Base-by-base conservation (phyloP, 1,140 invertebrate species). In the Nebria ingens region DNA sequence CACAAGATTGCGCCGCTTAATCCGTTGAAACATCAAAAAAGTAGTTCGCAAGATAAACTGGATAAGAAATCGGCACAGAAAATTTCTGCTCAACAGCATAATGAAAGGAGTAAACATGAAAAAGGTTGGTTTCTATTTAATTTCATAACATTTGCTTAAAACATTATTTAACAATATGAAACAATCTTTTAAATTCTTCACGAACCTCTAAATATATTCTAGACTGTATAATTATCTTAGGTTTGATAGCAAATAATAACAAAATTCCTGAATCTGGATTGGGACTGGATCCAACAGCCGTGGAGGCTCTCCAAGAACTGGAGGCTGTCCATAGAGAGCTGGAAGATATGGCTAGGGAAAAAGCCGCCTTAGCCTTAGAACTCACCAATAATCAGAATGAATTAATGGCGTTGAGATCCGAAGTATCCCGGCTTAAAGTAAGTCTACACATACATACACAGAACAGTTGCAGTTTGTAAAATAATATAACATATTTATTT, bases 401-500 rank as follows among this genome's bases (percentile, higher is more conserved):
- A 64, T 62, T 79, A 60, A 64, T 64, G 55, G 64, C 66, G 56
- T 59, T 79, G 38, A 70, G 73, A 61, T 69, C 70, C 17, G 76
- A 79, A 66, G 65, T 78, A 54, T 61, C 69, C 21, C 73, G 75
- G 51, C 56, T 78, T 52, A 76, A 76, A 72, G 77, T 78, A 58
- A 55, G 13, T 42, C 2, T 11, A 11, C 19, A 56, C 2, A 22
- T 57, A 1, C 2, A 22, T 57, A 1, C 13, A n/a, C 19, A 15
- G 9, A 53, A 17, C 66, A 61, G 64, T 71, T 64, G 66, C 71
- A 65, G 68, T 70, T 56, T 22, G 3, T 56, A n/a, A n/a, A 56
- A 51, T 22, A 50, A 15, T 49, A 52, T 53, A 21, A 55, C 22
- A 21, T 49, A 2, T 45, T 52, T n/a, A n/a, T n/a, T n/a, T n/a